A percentile compares a stretch with the other conserved stretches of the same genome.
Evolutionary conservation across 2,113 vertebrate species (phyloP).

Genomic region (Physeter macrocephalus): DNA sequence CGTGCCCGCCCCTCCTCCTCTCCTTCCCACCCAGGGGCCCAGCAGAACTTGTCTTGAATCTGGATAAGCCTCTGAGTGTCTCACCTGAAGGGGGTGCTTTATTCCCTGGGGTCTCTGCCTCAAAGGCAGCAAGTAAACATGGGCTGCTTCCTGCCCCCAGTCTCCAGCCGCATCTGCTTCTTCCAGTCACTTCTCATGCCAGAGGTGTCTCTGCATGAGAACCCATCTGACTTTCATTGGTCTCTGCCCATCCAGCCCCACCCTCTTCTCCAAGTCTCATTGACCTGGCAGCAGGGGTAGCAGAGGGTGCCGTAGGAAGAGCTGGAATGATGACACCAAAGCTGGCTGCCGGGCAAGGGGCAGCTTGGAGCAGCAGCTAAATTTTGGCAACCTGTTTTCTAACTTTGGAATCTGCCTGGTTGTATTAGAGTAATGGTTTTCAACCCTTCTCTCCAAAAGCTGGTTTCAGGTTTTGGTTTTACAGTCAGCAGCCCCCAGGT

Average conservation of each 20-base stretch:
- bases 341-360: background rate
- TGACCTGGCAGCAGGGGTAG: fast-evolving
- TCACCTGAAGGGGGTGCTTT: background rate
- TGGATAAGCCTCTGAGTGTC: background rate
- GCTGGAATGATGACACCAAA: background rate
- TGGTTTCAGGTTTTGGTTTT: background rate
- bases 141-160: background rate
- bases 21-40: background rate
- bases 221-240: background rate
- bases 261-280: background rate
- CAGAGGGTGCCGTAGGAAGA: fast-evolving
- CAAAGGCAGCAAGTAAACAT: background rate
- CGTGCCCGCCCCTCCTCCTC: background rate
- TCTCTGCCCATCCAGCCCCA: background rate
- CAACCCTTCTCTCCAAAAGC: background rate
- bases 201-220: background rate
- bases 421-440: background rate
- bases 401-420: background rate
- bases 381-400: background rate
- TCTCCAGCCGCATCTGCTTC: background rate
- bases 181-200: background rate
- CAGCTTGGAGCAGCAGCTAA: background rate
- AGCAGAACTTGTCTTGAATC: background rate
- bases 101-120: background rate
- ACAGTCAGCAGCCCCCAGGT: too few relatives aligned